These are phyloP conservation scores for Puntigrus tetrazona DNA, from an alignment of 2,113 vertebrate species.

Conservation along the genomic window DNA sequence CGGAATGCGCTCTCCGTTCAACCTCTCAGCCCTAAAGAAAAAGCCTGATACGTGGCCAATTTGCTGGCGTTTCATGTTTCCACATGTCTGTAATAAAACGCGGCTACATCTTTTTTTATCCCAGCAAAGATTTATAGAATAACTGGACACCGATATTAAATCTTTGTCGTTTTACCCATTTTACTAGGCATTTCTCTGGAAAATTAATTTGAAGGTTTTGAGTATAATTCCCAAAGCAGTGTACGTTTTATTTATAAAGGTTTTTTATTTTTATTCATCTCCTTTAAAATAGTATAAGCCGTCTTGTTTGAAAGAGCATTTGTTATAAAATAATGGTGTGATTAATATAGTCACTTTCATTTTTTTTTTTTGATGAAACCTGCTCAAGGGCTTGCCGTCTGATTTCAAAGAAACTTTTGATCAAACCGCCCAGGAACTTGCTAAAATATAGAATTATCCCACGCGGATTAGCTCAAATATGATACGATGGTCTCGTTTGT, in stretches of 20 bases:
- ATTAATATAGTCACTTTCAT: no score
- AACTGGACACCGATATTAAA: neutral
- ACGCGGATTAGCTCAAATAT: neutral
- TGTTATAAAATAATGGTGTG: no score
- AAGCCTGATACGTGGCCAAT: neutral
- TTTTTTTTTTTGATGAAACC: neutral
- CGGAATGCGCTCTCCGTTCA: constrained; percentile 41
- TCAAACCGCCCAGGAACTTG: neutral
- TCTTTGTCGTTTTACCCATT: neutral
- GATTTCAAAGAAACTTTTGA: neutral
- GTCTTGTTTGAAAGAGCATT: neutral
- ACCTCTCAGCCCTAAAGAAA: constrained; percentile 32
- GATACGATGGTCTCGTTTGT: neutral
- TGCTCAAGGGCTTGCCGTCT: neutral
- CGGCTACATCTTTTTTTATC: constrained; percentile 27
- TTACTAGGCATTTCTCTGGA: neutral
- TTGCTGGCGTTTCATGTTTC: constrained; percentile 8
- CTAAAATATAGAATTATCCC: neutral
- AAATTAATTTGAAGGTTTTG: no score
- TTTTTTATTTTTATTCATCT: neutral
- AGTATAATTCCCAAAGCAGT: neutral
- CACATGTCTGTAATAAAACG: constrained; percentile 15
- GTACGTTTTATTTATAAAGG: neutral
- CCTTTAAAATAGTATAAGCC: neutral
- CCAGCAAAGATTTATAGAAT: neutral